A percentile compares a stretch with the other conserved stretches of the same genome.
Conservation (phyloP, 2,888 invertebrate species). For the Tipula confusa region DNA sequence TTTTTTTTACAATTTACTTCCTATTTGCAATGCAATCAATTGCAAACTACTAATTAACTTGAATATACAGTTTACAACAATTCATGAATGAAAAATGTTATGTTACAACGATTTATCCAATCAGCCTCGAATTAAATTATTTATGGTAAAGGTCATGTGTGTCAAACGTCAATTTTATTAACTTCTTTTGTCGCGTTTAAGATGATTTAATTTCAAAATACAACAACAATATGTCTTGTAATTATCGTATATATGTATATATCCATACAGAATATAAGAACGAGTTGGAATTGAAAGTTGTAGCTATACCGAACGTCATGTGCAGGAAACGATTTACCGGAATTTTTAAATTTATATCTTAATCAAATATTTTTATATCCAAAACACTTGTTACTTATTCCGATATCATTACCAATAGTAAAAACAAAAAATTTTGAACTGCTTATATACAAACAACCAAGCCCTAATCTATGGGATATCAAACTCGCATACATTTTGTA, state of each 20-base stretch:
- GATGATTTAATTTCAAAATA: neutral
- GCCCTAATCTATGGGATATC: neutral
- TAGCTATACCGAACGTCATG: neutral
- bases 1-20: no score
- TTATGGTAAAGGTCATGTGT: neutral
- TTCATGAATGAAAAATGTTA: neutral
- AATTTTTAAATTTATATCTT: neutral
- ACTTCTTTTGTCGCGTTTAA: neutral
- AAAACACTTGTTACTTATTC: no score
- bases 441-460: neutral
- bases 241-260: no score
- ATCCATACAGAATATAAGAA: neutral
- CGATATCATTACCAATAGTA: neutral
- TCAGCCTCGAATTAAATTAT: neutral
- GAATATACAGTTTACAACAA: neutral
- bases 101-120: conserved; percentile 8
- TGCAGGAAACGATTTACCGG: neutral
- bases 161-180: neutral
- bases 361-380: neutral
- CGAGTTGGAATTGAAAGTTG: neutral
- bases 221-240: neutral
- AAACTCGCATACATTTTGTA: neutral
- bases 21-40: neutral
- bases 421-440: neutral
- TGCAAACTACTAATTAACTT: neutral